A percentile compares a stretch with the other conserved stretches of the same genome.
These are phyloP conservation scores for Augiades crinisus DNA, from an alignment of 2,888 invertebrate genomes.

Conservation along the genomic window DNA sequence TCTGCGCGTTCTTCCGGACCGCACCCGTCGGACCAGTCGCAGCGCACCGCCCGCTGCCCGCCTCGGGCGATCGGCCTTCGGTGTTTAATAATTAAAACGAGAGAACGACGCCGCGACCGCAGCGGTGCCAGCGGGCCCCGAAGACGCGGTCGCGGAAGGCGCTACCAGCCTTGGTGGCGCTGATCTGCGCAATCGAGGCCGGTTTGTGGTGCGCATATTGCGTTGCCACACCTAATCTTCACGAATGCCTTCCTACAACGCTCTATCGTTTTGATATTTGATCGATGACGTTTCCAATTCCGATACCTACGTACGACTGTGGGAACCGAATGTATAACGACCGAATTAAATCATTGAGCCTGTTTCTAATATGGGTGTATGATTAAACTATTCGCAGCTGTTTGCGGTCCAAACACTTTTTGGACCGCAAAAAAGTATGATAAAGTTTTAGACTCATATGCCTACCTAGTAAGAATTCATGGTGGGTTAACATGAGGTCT, in stretches of 20 bases:
- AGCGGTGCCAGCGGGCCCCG: constrained; percentile 50
- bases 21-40: constrained; percentile 79
- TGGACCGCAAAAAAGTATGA: too few relatives aligned
- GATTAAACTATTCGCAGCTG: background rate
- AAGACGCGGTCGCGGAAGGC: constrained; percentile 76
- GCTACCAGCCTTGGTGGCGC: constrained; percentile 76
- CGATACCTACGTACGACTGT: constrained; percentile 22
- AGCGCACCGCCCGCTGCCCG: constrained; percentile 71
- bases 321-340: constrained; percentile 28
- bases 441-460: too few relatives aligned
- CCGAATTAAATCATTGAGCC: constrained; percentile 5
- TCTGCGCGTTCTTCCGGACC: constrained; percentile 75
- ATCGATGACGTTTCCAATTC: constrained; percentile 46
- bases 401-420: background rate
- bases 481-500: too few relatives aligned
- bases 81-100: constrained; percentile 76
- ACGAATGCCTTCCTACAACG: constrained; percentile 57
- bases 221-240: constrained; percentile 67
- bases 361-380: background rate
- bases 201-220: constrained; percentile 70
- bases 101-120: constrained; percentile 57
- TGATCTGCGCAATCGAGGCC: constrained; percentile 76
- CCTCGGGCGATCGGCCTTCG: constrained; percentile 80
- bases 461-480: too few relatives aligned
- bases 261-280: constrained; percentile 46